Evolutionary conservation across 2,888 invertebrate species (phyloP).

Genomic region (Epsilonema sp.): DNA sequence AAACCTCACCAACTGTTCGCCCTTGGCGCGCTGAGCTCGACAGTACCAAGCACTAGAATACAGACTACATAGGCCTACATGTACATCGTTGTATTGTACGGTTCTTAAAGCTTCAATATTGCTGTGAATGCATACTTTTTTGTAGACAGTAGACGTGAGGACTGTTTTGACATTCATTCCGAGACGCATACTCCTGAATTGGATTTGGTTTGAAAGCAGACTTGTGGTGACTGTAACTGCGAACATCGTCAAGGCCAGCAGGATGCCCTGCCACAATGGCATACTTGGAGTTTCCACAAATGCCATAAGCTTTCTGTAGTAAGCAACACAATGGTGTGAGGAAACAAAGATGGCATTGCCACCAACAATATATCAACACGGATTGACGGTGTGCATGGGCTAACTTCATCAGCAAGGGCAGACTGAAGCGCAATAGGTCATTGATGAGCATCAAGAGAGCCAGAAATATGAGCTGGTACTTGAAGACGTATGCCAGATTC

Average conservation of each 20-base stretch:
- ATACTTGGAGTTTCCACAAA: constrained; percentile 12
- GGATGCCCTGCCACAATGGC: not conserved
- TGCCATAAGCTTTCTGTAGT: constrained; percentile 26
- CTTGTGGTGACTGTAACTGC: not conserved
- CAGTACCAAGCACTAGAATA: constrained; percentile 30
- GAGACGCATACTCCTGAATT: not conserved
- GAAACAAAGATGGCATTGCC: no score
- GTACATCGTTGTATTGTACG: constrained; percentile 21
- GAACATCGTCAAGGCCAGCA: not conserved
- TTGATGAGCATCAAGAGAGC: no score
- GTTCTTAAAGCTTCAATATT: constrained; percentile 28
- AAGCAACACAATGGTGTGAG: no score
- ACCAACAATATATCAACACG: no score
- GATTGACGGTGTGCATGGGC: no score
- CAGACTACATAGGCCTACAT: no score
- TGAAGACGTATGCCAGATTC: no score
- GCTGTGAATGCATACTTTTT: constrained; percentile 3
- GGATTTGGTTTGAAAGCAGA: not conserved
- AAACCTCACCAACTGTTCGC: constrained; percentile 37
- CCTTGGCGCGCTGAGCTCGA: constrained; percentile 31
- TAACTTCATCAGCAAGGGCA: no score
- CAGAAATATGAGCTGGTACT: no score
- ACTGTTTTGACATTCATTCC: constrained; percentile 2
- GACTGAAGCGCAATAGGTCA: no score
- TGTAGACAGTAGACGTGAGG: not conserved